Evolutionary conservation across 2,113 vertebrate genomes (phyloP).

Genomic region (Nettapus auritus): DNA sequence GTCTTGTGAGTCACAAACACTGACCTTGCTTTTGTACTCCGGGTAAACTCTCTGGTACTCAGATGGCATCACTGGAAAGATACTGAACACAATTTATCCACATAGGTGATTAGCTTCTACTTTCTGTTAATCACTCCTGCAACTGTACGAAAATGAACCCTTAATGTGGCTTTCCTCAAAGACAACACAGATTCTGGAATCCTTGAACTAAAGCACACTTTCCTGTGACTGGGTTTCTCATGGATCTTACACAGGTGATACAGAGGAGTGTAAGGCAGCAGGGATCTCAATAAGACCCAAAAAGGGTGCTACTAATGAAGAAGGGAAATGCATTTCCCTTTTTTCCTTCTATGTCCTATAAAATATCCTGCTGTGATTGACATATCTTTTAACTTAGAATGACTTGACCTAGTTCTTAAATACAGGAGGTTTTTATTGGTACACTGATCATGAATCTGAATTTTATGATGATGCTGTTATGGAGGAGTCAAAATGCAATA

Average conservation of each 20-base stretch:
- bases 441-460: not conserved
- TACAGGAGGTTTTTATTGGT: not conserved
- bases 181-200: not conserved
- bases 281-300: not conserved
- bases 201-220: not conserved
- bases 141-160: not conserved
- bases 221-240: not conserved
- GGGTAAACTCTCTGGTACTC: not conserved
- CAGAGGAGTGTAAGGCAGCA: not conserved
- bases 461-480: not conserved
- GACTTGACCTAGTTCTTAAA: not conserved
- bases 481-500: not conserved
- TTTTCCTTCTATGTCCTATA: not conserved
- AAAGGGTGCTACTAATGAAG: not conserved
- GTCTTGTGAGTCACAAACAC: not conserved
- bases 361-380: not conserved
- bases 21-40: not conserved
- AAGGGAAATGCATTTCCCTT: not conserved
- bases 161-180: not conserved
- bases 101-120: not conserved
- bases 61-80: not conserved
- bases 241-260: fast-evolving
- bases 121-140: not conserved
- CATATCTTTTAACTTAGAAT: not conserved
- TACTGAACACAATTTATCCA: not conserved